phyloP scores from a whole-genome alignment of 1,140 invertebrate species.

The Leptestheria dahalacensis region DNA sequence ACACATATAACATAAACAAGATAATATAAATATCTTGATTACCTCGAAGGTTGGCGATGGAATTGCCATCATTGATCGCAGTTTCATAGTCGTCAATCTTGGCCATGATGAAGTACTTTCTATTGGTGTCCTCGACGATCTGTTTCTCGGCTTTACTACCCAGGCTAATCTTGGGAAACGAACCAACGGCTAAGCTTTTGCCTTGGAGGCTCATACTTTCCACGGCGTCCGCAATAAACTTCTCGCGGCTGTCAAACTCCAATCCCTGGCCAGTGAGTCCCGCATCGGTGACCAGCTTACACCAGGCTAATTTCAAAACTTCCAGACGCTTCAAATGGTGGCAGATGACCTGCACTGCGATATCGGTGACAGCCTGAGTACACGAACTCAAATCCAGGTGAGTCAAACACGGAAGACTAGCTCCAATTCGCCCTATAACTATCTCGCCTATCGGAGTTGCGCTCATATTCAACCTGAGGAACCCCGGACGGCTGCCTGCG shows the following conservation, averaged over 20 bases:
- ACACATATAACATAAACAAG: too few relatives aligned
- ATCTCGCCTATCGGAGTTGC: constrained; percentile 42
- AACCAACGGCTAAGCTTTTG: constrained; percentile 12
- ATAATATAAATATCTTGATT: too few relatives aligned
- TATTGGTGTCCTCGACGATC: constrained; percentile 43
- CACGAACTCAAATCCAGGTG: constrained; percentile 48
- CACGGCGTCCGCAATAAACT: constrained; percentile 11
- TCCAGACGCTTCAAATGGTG: constrained; percentile 41
- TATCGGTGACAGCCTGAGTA: constrained; percentile 45
- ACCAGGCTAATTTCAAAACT: constrained; percentile 43
- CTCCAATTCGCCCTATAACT: constrained; percentile 37
- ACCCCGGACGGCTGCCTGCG: constrained; percentile 17
- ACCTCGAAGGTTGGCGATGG: background rate
- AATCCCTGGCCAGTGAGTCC: constrained; percentile 44
- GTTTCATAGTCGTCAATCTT: constrained; percentile 35
- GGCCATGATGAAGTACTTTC: constrained; percentile 41
- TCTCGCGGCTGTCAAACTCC: constrained; percentile 3
- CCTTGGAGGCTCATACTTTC: constrained; percentile 15
- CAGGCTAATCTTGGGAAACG: constrained; percentile 22
- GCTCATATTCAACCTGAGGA: constrained; percentile 41
- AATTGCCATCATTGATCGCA: background rate
- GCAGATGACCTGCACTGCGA: constrained; percentile 27
- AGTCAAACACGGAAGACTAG: constrained; percentile 38
- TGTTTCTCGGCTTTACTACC: constrained; percentile 47
- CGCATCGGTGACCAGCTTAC: constrained; percentile 45